A percentile compares a stretch with the other conserved stretches of the same genome.
These are phyloP conservation scores for Bos taurus DNA, from an alignment of 2,113 vertebrate species.

Conservation along the genomic window DNA sequence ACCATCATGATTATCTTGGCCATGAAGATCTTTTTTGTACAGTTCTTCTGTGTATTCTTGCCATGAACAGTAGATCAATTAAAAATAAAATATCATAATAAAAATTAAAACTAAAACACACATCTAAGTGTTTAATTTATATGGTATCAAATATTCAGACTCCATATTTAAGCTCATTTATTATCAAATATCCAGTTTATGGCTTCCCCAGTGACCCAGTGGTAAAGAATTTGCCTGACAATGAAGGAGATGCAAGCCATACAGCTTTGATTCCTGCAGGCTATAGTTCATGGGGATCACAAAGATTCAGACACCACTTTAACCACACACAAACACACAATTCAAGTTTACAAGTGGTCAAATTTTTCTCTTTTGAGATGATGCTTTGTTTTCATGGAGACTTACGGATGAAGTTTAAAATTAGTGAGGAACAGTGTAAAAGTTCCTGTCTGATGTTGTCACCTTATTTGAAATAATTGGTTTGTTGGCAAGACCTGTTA, in stretches of 20 bases:
- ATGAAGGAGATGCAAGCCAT: background rate
- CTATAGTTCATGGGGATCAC: background rate
- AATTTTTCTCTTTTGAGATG: background rate
- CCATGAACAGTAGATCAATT: background rate
- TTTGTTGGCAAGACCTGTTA: background rate
- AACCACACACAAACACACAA: background rate
- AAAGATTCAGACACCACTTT: background rate
- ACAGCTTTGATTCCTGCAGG: background rate
- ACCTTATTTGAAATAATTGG: constrained; percentile 20
- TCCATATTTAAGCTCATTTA: background rate
- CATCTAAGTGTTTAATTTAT: background rate
- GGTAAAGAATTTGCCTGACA: background rate
- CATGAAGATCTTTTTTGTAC: too few species aligned
- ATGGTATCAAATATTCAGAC: background rate
- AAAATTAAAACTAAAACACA: background rate
- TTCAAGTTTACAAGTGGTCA: background rate
- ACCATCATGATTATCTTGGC: too few species aligned
- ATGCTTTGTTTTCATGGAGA: background rate
- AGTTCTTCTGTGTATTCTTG: too few species aligned
- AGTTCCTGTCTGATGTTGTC: background rate
- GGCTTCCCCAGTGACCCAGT: background rate
- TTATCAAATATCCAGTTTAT: background rate
- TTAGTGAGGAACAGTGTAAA: background rate
- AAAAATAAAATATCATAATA: background rate
- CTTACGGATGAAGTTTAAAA: background rate